Evolutionary conservation across 1,140 invertebrate genomes (phyloP).

Genomic region (Hyphantria cunea): DNA sequence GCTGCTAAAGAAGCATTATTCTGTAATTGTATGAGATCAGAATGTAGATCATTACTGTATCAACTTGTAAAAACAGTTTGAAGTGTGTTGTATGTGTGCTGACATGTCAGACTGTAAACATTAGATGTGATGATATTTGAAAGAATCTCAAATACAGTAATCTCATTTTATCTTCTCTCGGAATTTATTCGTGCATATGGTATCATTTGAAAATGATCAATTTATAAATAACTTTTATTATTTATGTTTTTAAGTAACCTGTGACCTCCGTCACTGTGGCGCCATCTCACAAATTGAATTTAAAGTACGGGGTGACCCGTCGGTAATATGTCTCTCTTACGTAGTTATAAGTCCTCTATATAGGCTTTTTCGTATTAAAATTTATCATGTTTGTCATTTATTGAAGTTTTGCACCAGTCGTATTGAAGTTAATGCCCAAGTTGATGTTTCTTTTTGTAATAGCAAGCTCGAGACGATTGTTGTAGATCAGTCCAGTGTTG

Average conservation of each 20-base stretch:
- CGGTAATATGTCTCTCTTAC: slow-evolving; percentile 36
- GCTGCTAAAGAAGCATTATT: too few species aligned
- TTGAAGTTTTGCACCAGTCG: slow-evolving; percentile 47
- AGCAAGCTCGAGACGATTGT: slow-evolving; percentile 6
- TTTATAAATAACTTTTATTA: slow-evolving; percentile 4
- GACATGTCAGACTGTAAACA: slow-evolving; percentile 26
- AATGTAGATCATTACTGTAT: slow-evolving; percentile 23
- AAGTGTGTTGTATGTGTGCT: slow-evolving; percentile 19
- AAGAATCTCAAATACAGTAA: slow-evolving; percentile 15
- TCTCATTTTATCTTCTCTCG: slow-evolving; percentile 19
- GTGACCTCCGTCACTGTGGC: slow-evolving; percentile 7
- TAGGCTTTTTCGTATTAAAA: slow-evolving; percentile 46
- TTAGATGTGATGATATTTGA: slow-evolving; percentile 24
- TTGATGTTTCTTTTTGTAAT: slow-evolving; percentile 40
- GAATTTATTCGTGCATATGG: slow-evolving; percentile 4
- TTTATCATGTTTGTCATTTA: slow-evolving; percentile 39
- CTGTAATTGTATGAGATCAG: background rate
- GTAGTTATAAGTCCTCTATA: slow-evolving; percentile 37
- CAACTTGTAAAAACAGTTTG: slow-evolving; percentile 23
- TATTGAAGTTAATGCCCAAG: slow-evolving; percentile 38
- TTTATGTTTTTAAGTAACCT: slow-evolving; percentile 10
- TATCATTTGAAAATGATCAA: slow-evolving; percentile 6
- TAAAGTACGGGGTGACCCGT: slow-evolving; percentile 17
- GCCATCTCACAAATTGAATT: slow-evolving; percentile 25
- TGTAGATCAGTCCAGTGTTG: slow-evolving; percentile 2